Conservation (phyloP, 2,888 invertebrate genomes). For the Amphipyra tragopoginis region DNA sequence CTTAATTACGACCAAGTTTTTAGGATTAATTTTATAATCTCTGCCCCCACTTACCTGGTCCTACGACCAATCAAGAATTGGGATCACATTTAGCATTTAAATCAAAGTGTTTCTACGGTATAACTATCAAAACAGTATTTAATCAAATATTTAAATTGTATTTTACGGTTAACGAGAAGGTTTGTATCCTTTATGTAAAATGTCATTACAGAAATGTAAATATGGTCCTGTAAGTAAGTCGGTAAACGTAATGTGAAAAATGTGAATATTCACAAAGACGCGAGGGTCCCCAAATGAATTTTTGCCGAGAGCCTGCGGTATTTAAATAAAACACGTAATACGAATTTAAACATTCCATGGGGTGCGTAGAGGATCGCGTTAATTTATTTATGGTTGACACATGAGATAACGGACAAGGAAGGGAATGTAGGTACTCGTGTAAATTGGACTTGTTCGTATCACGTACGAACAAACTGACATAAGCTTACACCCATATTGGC, state of each 20-base stretch:
- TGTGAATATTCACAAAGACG: constrained; percentile 56
- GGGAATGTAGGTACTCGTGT: constrained; percentile 42
- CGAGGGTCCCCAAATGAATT: constrained; percentile 59
- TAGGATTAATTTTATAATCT: constrained; percentile 82
- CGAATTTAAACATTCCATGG: constrained; percentile 61
- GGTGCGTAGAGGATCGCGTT: constrained; percentile 59
- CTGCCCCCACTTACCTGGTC: constrained; percentile 68
- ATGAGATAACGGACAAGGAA: constrained; percentile 58
- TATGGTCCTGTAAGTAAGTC: constrained; percentile 37
- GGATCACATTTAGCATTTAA: constrained; percentile 58
- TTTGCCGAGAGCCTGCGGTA: constrained; percentile 58
- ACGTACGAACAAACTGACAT: constrained; percentile 46
- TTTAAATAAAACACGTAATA: constrained; percentile 64
- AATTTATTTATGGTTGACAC: constrained; percentile 70
- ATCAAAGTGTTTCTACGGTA: constrained; percentile 29
- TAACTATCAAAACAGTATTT: constrained; percentile 11
- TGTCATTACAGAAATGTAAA: constrained; percentile 42
- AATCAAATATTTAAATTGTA: constrained; percentile 29
- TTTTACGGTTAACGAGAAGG: neutral
- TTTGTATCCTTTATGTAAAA: constrained; percentile 27
- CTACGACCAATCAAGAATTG: constrained; percentile 64
- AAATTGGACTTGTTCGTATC: constrained; percentile 52
- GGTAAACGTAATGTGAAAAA: constrained; percentile 55
- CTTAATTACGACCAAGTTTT: constrained; percentile 84
- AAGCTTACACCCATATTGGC: neutral